These are phyloP conservation scores for Pipa parva DNA, from an alignment of 2,113 vertebrate species.

Conservation along the genomic window DNA sequence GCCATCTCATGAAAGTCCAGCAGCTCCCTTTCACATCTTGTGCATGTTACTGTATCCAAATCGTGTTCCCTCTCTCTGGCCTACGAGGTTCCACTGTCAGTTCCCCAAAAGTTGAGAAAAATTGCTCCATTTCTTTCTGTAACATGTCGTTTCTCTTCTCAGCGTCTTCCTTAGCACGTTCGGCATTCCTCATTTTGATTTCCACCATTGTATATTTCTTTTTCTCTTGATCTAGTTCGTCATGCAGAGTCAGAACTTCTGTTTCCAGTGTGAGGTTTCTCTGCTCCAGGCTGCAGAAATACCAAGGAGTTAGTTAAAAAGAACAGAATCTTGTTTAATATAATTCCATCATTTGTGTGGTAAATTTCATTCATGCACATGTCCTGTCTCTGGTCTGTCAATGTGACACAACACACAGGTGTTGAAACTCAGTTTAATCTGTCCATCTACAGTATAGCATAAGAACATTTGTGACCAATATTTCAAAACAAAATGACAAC, in stretches of 20 bases:
- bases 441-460: too few relatives aligned
- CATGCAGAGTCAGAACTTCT: conserved; percentile 82
- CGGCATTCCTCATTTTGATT: conserved; percentile 94
- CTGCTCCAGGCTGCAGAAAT: conserved; percentile 79
- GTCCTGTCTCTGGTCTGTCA: too few relatives aligned
- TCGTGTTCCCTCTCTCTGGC: conserved; percentile 82
- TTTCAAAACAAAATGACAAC: too few relatives aligned
- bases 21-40: conserved; percentile 47
- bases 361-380: too few relatives aligned
- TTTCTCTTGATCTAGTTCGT: conserved; percentile 94
- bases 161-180: conserved; percentile 91
- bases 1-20: conserved; percentile 37
- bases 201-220: conserved; percentile 99
- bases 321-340: too few relatives aligned
- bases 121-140: conserved; percentile 98
- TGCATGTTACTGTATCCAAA: conserved; percentile 87
- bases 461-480: too few relatives aligned
- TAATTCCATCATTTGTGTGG: too few relatives aligned
- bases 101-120: conserved; percentile 95
- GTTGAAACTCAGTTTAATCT: too few relatives aligned
- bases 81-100: conserved; percentile 84
- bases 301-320: background rate
- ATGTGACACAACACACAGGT: too few relatives aligned
- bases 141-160: conserved; percentile 95
- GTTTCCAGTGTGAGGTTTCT: conserved; percentile 87